phyloP scores from a whole-genome alignment of 2,113 vertebrate species.

The Heliornis fulica region DNA sequence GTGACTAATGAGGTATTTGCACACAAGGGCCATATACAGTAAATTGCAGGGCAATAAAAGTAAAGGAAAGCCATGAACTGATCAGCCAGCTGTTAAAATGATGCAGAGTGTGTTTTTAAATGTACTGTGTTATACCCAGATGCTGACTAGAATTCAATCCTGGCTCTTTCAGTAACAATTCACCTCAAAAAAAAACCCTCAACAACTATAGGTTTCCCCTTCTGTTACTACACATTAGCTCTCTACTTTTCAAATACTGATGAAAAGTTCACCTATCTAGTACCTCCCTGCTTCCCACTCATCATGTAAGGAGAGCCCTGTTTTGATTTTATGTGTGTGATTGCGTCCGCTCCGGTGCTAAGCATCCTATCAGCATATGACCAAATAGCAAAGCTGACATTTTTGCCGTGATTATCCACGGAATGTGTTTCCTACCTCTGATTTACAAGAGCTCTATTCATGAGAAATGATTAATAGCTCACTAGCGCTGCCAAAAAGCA shows the following conservation, averaged over 20 bases:
- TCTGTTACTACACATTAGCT: neutral
- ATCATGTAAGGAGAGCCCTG: neutral
- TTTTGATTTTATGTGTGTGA: conserved; percentile 30
- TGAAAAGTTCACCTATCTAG: neutral
- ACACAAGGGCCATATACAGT: conserved; percentile 18
- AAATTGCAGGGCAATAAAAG: conserved; percentile 49
- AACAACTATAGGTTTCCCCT: neutral
- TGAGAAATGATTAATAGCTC: conserved; percentile 72
- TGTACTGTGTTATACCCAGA: conserved; percentile 34
- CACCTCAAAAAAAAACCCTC: neutral
- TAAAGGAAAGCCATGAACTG: conserved; percentile 39
- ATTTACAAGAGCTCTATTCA: conserved; percentile 67
- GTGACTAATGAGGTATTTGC: conserved; percentile 62
- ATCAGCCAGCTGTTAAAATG: conserved; percentile 57
- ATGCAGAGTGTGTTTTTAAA: conserved; percentile 28
- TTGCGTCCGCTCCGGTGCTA: neutral
- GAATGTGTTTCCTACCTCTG: conserved; percentile 59
- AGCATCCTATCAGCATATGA: conserved; percentile 47
- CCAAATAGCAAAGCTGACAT: conserved; percentile 38
- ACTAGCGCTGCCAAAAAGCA: conserved; percentile 65
- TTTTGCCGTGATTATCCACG: conserved; percentile 42
- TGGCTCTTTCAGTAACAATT: neutral
- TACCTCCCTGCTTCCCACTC: neutral
- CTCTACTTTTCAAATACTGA: conserved; percentile 22
- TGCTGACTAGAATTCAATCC: neutral